Percentiles rank a stretch among this genome's conserved stretches.
These are phyloP conservation scores for Parotocinclus haroldoi DNA, from an alignment of 2,797 vertebrate genomes.

Conservation along the genomic window DNA sequence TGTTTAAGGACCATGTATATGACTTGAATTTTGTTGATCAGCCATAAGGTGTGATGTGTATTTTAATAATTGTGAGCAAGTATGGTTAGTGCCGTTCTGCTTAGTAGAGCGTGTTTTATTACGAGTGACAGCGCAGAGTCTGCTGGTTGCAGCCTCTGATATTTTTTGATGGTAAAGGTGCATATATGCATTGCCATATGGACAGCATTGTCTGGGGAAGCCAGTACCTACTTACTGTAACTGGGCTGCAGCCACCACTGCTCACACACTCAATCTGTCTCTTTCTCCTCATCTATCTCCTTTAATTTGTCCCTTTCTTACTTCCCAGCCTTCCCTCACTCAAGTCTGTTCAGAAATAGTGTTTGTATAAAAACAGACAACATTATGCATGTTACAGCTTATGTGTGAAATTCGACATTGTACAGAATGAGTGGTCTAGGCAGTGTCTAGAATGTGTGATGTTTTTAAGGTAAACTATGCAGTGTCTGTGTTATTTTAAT, in stretches of 20 bases:
- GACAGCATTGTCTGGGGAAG: constrained; percentile 70
- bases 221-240: constrained; percentile 73
- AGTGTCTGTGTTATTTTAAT: too few relatives aligned
- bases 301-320: constrained; percentile 5
- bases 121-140: constrained; percentile 11
- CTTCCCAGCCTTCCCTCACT: constrained; percentile 40
- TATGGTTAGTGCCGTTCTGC: constrained; percentile 37
- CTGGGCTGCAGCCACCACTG: constrained; percentile 70
- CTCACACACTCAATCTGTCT: constrained; percentile 54
- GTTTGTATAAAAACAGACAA: constrained; percentile 44
- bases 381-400: constrained; percentile 3
- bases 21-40: constrained; percentile 1
- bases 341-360: constrained; percentile 40
- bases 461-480: too few relatives aligned
- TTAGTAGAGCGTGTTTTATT: constrained; percentile 55
- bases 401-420: too few relatives aligned
- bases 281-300: constrained; percentile 37
- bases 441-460: too few relatives aligned
- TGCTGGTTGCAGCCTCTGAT: constrained; percentile 18
- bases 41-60: constrained; percentile 23
- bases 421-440: too few relatives aligned
- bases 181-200: constrained; percentile 68
- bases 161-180: constrained; percentile 28
- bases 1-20: constrained; percentile 5
- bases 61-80: constrained; percentile 38